phyloP scores from a whole-genome alignment of 2,888 invertebrate genomes.

The Papilio demoleus region DNA sequence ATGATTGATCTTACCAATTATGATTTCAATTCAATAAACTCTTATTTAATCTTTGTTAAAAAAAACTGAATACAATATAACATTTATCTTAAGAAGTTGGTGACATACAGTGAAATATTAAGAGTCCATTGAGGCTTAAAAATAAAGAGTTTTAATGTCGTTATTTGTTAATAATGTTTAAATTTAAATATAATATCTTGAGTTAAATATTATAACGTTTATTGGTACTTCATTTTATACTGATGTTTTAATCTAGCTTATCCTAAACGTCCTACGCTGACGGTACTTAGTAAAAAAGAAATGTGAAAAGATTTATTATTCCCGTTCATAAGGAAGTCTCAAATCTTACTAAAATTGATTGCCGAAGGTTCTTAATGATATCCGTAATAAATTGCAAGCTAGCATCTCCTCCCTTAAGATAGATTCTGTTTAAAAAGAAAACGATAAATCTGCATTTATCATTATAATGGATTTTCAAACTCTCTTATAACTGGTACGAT shows the following conservation, averaged over 20 bases:
- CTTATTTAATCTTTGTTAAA: neutral
- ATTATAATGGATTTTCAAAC: neutral
- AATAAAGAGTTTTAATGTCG: too few relatives aligned
- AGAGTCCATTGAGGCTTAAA: neutral
- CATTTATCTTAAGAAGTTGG: neutral
- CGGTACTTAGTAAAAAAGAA: neutral
- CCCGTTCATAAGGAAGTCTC: neutral
- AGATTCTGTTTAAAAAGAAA: neutral
- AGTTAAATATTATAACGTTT: too few relatives aligned
- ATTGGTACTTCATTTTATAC: too few relatives aligned
- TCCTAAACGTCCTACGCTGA: neutral
- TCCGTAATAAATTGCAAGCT: slow-evolving; percentile 28
- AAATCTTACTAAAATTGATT: slow-evolving; percentile 52
- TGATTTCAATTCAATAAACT: neutral
- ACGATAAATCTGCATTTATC: neutral
- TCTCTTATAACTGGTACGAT: neutral
- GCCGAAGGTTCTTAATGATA: slow-evolving; percentile 60
- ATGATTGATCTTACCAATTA: neutral
- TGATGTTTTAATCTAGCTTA: neutral
- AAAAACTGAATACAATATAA: neutral
- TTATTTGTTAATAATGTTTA: too few relatives aligned
- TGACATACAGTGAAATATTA: neutral
- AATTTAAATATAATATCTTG: too few relatives aligned
- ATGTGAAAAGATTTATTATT: neutral
- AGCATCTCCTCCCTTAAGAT: too few relatives aligned